These are phyloP conservation scores for Poicephalus meyeri DNA, from an alignment of 2,113 vertebrate species.

Conservation along the genomic window DNA sequence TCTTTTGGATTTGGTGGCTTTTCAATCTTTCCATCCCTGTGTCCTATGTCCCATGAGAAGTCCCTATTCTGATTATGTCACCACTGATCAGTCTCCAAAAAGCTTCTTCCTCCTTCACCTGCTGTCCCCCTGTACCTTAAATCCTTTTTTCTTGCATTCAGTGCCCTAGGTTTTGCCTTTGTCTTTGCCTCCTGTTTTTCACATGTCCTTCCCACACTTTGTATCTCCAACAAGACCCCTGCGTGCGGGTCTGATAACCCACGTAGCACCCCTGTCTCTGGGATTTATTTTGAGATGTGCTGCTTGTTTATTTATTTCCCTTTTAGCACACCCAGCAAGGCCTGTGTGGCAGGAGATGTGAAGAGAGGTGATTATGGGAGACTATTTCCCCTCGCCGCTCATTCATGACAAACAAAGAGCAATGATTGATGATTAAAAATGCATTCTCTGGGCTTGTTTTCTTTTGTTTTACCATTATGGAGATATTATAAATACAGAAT, in stretches of 20 bases:
- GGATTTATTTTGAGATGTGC: slow-evolving; percentile 77
- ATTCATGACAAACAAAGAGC: slow-evolving; percentile 87
- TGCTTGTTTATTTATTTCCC: slow-evolving; percentile 82
- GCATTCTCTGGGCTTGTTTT: slow-evolving; percentile 85
- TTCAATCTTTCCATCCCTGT: not conserved
- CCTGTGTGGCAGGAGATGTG: slow-evolving; percentile 76
- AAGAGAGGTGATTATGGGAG: slow-evolving; percentile 83
- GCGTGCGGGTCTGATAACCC: slow-evolving; percentile 64
- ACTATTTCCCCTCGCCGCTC: slow-evolving; percentile 80
- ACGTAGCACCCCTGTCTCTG: slow-evolving; percentile 69
- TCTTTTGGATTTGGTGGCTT: not conserved
- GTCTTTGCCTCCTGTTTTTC: slow-evolving; percentile 24
- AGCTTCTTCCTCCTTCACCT: not conserved
- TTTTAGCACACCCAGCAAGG: slow-evolving; percentile 71
- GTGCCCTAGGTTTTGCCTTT: not conserved
- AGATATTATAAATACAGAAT: slow-evolving; percentile 85
- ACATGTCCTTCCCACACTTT: not conserved
- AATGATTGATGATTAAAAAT: slow-evolving; percentile 90
- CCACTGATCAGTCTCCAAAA: not conserved
- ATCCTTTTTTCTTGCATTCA: not conserved
- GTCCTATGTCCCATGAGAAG: not conserved
- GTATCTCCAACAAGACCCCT: slow-evolving; percentile 1
- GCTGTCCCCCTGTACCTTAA: not conserved
- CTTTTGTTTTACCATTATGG: slow-evolving; percentile 88
- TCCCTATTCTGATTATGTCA: not conserved